Base-by-base conservation (phyloP, 2,888 invertebrate genomes). In the Caenorhabditis sp. region DNA sequence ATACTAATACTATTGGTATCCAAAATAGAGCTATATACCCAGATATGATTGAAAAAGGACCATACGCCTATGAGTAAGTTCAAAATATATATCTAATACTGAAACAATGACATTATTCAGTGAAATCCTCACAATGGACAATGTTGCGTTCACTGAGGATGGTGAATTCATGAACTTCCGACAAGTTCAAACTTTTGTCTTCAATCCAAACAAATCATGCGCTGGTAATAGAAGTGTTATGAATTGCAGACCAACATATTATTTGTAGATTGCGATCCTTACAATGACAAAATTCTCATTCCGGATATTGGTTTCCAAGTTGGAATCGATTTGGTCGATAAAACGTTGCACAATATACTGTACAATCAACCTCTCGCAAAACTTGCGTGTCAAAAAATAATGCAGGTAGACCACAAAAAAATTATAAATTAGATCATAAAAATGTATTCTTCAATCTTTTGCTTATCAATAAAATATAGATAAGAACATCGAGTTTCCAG, bases 11-110 rank as follows among this genome's bases (percentile, higher is more conserved):
- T 5, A 78, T 77, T 56, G 80, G 79, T 27, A 77, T 83, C 21
- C 71, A 83, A 74, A 81, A 83, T 57, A 27, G 82, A 50, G 83
- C 79, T 4, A 56, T 78, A 0, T 77, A 77, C 23, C 83, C 83
- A 8, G 83, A 82, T 68, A 70, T 77, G n/a, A 63, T 72, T 20
- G 81, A 82, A 59, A 79, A 70, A 27, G 83, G 83, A 49, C 83
- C 83, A 31, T 83, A 83, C 65, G 67, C 67, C 50, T 83, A 83
- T 70, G 77, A 67, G 83, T 83, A 53, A 76, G 78, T 49, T 27
- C 4, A 1, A 17, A 31, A 14, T 26, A 3, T 52, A 21, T 20
- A 21, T 52, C 21, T 8, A 58, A 3, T 26, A n/a, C 8, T 5
- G 27, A 36, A 36, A 26, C n/a, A 4, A 23, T 23, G 25, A 21